Conservation (phyloP, 2,888 invertebrate genomes). For the Callimorpha dominula region DNA sequence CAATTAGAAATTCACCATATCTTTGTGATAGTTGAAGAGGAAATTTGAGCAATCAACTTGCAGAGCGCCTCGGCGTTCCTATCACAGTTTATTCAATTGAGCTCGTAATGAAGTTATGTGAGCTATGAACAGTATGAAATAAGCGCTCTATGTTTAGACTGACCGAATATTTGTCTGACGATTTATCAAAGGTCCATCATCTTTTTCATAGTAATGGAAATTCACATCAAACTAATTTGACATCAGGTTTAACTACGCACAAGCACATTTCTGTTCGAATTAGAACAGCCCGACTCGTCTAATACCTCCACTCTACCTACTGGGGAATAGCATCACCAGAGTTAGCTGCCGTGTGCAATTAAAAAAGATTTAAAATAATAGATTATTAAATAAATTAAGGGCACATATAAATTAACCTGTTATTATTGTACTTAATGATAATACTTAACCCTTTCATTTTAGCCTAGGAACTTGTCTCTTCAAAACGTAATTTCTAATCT, state of each 20-base stretch:
- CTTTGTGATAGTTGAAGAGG: conserved; percentile 87
- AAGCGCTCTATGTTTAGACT: conserved; percentile 64
- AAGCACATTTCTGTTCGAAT: background rate
- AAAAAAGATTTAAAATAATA: too few relatives aligned
- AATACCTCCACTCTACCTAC: background rate
- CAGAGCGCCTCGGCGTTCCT: conserved; percentile 84
- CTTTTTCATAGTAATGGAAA: background rate
- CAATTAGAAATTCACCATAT: conserved; percentile 88
- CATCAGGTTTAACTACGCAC: background rate
- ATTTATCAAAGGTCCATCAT: conserved; percentile 27
- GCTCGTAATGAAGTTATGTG: conserved; percentile 85
- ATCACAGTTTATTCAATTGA: conserved; percentile 87
- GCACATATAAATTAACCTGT: too few relatives aligned
- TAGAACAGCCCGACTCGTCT: background rate
- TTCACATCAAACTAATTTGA: background rate
- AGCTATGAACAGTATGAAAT: conserved; percentile 75
- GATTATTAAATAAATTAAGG: too few relatives aligned
- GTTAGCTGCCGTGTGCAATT: too few relatives aligned
- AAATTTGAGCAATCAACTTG: conserved; percentile 87
- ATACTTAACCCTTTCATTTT: too few relatives aligned
- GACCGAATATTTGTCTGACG: conserved; percentile 55
- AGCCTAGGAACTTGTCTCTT: too few relatives aligned
- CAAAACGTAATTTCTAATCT: too few relatives aligned
- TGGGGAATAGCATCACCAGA: background rate
- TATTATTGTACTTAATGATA: too few relatives aligned